Percentiles rank a stretch among this genome's conserved stretches.
phyloP scores from a whole-genome alignment of 2,113 vertebrate genomes.

The Mohoua ochrocephala region DNA sequence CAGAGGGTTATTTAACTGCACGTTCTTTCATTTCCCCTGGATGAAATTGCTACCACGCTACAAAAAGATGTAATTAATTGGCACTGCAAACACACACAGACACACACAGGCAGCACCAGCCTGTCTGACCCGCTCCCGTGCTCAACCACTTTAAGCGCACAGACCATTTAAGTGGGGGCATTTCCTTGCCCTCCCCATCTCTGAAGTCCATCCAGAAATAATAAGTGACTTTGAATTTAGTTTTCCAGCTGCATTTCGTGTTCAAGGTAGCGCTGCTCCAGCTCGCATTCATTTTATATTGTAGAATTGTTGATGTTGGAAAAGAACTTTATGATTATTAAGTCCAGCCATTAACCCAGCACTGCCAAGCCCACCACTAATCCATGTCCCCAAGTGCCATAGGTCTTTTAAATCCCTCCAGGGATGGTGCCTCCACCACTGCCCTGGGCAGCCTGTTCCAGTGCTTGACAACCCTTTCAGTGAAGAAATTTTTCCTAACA shows the following conservation, averaged over 20 bases:
- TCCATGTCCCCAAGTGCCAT: background rate
- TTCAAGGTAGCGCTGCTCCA: background rate
- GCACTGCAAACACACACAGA: background rate
- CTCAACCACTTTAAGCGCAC: background rate
- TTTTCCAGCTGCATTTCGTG: background rate
- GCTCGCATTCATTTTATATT: background rate
- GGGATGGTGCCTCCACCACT: background rate
- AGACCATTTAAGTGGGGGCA: background rate
- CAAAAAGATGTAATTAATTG: background rate
- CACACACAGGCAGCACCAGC: background rate
- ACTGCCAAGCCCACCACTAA: background rate
- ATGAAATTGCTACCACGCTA: background rate
- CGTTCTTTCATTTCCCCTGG: background rate
- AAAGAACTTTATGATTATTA: background rate
- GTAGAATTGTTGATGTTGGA: background rate
- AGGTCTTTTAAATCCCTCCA: background rate
- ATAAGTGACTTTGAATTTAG: background rate
- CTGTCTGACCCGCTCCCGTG: background rate
- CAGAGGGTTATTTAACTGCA: conserved; percentile 11
- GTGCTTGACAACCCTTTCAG: background rate
- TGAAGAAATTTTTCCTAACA: background rate
- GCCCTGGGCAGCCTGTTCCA: background rate
- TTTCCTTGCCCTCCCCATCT: background rate
- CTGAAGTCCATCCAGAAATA: background rate
- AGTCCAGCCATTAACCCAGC: background rate